Percentiles rank a stretch among this genome's conserved stretches.
Conservation (phyloP, 2,113 vertebrate species). For the Motacilla tschutschensis region DNA sequence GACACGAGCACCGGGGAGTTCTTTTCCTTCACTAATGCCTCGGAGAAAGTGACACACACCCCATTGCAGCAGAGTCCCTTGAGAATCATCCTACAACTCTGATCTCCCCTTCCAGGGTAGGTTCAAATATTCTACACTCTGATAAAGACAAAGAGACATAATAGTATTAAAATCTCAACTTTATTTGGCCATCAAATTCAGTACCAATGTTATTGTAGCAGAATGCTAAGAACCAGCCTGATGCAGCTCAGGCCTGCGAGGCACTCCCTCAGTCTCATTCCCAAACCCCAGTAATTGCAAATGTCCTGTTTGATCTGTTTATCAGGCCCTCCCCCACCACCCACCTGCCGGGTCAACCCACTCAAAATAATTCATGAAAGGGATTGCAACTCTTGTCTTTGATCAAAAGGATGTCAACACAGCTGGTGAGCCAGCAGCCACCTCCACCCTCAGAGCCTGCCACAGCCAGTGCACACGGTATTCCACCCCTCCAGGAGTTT, state of each 20-base stretch:
- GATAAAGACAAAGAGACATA: neutral
- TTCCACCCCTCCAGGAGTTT: neutral
- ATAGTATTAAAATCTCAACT: constrained; percentile 79
- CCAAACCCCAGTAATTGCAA: constrained; percentile 14
- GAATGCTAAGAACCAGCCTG: constrained; percentile 76
- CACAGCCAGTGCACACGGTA: constrained; percentile 35
- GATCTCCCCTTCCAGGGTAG: neutral
- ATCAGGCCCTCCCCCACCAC: neutral
- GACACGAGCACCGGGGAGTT: accelerated
- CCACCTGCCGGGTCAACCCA: constrained; percentile 14
- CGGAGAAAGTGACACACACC: neutral
- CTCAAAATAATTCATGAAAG: neutral
- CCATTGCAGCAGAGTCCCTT: neutral
- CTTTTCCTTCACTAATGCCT: neutral
- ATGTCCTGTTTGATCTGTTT: constrained; percentile 19
- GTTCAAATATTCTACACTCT: neutral
- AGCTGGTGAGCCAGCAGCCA: neutral
- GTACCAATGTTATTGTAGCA: constrained; percentile 80
- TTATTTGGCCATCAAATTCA: constrained; percentile 94
- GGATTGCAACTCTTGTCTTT: constrained; percentile 17
- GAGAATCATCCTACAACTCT: neutral
- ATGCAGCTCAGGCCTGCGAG: neutral
- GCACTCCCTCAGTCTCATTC: constrained; percentile 20
- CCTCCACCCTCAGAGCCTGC: neutral
- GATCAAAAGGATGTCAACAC: neutral